Evolutionary conservation across 2,113 vertebrate genomes (phyloP), one percentile per base, ranked within the genome.

Genomic region (Hydropotes inermis): DNA sequence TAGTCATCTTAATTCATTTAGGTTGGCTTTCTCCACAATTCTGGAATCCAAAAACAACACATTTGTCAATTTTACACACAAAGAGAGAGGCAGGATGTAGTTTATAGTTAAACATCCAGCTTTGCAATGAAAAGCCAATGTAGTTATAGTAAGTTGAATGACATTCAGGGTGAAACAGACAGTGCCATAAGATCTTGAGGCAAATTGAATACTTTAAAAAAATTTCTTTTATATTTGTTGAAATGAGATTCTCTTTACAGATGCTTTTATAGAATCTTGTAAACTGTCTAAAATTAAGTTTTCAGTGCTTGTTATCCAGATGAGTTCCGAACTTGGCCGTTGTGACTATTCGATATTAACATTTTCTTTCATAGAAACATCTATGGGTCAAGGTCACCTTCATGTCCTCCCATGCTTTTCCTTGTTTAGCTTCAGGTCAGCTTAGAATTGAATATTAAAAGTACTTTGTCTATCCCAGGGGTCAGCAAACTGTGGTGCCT

Each of bases 21-120:
- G 76, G 93, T 99, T 99, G 99, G 98, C 98, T 97, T 98, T 98
- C 97, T 97, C 94, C 55, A 96, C 96, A 91, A 94, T 97, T 97
- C 85, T 2, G 87, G 95, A 23, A 97, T 99, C 99, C 98, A 99
- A 99, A 98, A 99, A 98, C 98, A 99, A 98, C 98, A 98, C n/a
- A 15, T 98, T 97, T 98, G 98, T 98, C 96, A 96, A 94, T 97
- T 98, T 99, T 97, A 84, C 96, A 97, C 94, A 98, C 93, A 98
- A 94, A 98, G 94, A 97, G 97, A 98, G 96, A 98, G 95, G 91
- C 98, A 98, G 98, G 98, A 98, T 98, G 79, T 98, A 97, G 97
- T 98, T 98, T 98, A 95, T 97, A 82, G 98, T 86, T 97, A 98
- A 98, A 97, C 81, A 98, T 97, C 94, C 96, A 89, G 89, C 85